These are phyloP conservation scores for silkworm (Bombyx mori) DNA, from an alignment of 1,140 invertebrate species.

Conservation along the genomic window DNA sequence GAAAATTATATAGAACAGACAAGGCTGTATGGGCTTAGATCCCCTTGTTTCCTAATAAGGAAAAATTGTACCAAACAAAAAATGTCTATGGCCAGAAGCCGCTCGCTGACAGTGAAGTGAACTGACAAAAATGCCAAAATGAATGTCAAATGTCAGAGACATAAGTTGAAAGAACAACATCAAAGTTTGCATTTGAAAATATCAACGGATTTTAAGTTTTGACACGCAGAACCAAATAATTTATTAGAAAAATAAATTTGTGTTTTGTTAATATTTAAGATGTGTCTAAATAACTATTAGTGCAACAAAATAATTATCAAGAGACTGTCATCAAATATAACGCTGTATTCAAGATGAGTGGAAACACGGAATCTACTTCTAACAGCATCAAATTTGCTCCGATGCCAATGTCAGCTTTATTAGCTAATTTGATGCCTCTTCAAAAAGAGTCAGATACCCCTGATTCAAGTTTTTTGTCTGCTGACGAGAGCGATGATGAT, in stretches of 20 bases:
- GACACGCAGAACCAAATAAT: background rate
- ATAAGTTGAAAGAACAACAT: too few relatives aligned
- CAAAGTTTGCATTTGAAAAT: too few relatives aligned
- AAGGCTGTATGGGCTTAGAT: too few relatives aligned
- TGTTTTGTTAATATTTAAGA: background rate
- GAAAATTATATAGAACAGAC: too few relatives aligned
- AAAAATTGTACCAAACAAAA: too few relatives aligned
- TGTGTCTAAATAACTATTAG: background rate
- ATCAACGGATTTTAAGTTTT: background rate
- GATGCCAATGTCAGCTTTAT: conserved; percentile 58
- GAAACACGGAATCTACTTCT: conserved; percentile 46
- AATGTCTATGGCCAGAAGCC: too few relatives aligned
- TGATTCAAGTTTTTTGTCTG: conserved; percentile 36
- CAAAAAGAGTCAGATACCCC: conserved; percentile 36
- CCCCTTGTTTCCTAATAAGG: too few relatives aligned
- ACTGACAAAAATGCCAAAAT: too few relatives aligned
- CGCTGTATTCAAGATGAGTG: conserved; percentile 33
- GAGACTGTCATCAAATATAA: conserved; percentile 13
- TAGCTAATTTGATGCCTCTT: conserved; percentile 53
- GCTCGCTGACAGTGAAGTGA: too few relatives aligned
- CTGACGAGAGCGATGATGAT: conserved; percentile 45
- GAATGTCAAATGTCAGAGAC: too few relatives aligned
- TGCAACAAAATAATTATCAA: background rate
- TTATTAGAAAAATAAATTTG: background rate
- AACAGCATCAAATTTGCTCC: conserved; percentile 63